These are phyloP conservation scores for Athalia cordata DNA, from an alignment of 2,888 invertebrate species.

Conservation along the genomic window DNA sequence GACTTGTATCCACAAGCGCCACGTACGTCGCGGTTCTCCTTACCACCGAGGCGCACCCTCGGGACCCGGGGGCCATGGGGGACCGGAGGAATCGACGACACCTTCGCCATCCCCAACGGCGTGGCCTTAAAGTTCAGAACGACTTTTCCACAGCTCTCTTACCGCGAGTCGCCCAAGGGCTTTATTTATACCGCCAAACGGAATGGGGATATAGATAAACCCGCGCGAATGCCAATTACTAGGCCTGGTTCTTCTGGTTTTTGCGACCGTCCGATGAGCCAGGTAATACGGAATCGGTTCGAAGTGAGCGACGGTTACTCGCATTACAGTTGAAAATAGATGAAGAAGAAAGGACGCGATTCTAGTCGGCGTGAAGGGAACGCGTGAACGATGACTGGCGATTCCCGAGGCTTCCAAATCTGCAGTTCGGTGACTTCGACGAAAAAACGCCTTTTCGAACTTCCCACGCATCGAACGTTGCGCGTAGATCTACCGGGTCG, in stretches of 20 bases:
- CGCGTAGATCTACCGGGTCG: constrained; percentile 19
- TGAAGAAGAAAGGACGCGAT: constrained; percentile 11
- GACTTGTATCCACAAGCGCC: constrained; percentile 17
- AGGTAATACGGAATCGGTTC: neutral
- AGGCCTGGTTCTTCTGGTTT: constrained; percentile 31
- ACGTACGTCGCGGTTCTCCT: constrained; percentile 44
- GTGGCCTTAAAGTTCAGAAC: neutral
- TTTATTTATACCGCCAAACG: constrained; percentile 22
- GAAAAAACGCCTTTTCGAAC: no score
- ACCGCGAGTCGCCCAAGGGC: neutral
- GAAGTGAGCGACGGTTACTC: neutral
- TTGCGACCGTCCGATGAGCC: constrained; percentile 14
- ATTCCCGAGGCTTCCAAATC: no score
- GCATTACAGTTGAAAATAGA: constrained; percentile 16
- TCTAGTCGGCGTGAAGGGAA: constrained; percentile 16
- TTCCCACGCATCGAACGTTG: no score
- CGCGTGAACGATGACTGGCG: neutral
- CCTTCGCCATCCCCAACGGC: constrained; percentile 3
- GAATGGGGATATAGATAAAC: constrained; percentile 7
- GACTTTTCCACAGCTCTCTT: neutral
- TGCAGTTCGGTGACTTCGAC: no score
- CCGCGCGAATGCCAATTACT: constrained; percentile 38
- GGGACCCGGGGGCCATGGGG: no score
- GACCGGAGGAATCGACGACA: constrained; percentile 14
- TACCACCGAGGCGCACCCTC: neutral